These are phyloP conservation scores for Vimba vimba DNA, from an alignment of 2,113 vertebrate species.

Conservation along the genomic window DNA sequence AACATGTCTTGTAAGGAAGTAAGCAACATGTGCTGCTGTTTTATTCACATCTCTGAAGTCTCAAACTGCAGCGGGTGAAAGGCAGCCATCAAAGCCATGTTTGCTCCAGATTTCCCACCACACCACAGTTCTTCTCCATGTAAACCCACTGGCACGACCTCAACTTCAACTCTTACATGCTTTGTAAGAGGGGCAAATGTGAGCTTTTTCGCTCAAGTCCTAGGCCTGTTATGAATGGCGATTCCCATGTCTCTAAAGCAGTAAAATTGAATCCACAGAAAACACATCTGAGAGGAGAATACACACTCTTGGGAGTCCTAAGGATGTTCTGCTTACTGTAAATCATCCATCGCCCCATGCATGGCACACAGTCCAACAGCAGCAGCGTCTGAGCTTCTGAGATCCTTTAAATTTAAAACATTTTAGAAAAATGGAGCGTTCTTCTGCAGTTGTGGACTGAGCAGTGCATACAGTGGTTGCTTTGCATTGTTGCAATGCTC, in stretches of 20 bases:
- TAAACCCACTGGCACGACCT: background rate
- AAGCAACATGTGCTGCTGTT: background rate
- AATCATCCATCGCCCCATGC: background rate
- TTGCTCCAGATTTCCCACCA: background rate
- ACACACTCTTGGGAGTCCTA: background rate
- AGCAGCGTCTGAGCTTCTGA: background rate
- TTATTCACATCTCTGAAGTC: slow-evolving; percentile 18
- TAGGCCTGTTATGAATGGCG: background rate
- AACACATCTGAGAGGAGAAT: background rate
- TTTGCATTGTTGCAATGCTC: background rate
- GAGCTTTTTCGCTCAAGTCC: background rate
- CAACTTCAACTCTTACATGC: slow-evolving; percentile 1
- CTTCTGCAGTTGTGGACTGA: background rate
- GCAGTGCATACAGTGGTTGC: background rate
- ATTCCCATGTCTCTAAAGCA: slow-evolving; percentile 6
- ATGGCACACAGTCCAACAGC: background rate
- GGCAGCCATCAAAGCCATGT: background rate
- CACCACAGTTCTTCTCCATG: background rate
- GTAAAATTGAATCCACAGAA: background rate
- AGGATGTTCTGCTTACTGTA: slow-evolving; percentile 10
- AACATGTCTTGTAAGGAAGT: background rate
- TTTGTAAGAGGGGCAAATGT: background rate
- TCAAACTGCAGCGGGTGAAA: background rate
- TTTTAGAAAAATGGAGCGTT: background rate
- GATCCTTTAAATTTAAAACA: background rate